A percentile compares a stretch with the other conserved stretches of the same genome.
These are phyloP conservation scores for Delichon dasypus DNA, from an alignment of 2,797 vertebrate species.

Conservation along the genomic window DNA sequence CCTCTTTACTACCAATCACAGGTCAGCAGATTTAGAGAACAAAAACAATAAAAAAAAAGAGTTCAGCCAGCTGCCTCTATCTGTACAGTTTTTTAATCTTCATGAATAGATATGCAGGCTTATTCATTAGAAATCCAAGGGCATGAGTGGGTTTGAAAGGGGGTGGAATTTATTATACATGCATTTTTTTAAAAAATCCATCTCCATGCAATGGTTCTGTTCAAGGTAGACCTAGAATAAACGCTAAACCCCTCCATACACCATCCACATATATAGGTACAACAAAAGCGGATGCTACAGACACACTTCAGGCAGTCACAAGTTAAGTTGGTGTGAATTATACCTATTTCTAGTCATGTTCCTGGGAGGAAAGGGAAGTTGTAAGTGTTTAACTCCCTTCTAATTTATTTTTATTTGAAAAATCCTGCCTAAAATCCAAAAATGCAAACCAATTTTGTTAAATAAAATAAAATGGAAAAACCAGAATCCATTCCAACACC, in stretches of 20 bases:
- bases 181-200: not conserved
- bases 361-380: not conserved
- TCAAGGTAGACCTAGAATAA: not conserved
- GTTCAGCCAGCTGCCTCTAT: slow-evolving; percentile 45
- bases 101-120: slow-evolving; percentile 58
- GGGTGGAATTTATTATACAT: slow-evolving; percentile 57
- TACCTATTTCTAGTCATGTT: slow-evolving; percentile 1
- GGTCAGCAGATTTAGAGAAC: slow-evolving; percentile 38
- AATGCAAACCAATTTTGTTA: not conserved
- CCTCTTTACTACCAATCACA: not conserved
- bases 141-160: slow-evolving; percentile 60
- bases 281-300: not conserved
- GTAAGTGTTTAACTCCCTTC: not conserved
- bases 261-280: not conserved
- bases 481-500: not conserved
- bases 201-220: not conserved
- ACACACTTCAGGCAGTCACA: not conserved
- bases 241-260: not conserved
- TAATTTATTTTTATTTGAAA: not conserved
- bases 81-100: slow-evolving; percentile 49
- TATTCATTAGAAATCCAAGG: slow-evolving; percentile 59
- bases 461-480: not conserved
- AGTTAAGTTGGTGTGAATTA: not conserved
- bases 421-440: not conserved
- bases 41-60: not conserved